Percentiles rank a stretch among this genome's conserved stretches.
phyloP scores from a whole-genome alignment of 2,113 vertebrate genomes.

The Mobula hypostoma region DNA sequence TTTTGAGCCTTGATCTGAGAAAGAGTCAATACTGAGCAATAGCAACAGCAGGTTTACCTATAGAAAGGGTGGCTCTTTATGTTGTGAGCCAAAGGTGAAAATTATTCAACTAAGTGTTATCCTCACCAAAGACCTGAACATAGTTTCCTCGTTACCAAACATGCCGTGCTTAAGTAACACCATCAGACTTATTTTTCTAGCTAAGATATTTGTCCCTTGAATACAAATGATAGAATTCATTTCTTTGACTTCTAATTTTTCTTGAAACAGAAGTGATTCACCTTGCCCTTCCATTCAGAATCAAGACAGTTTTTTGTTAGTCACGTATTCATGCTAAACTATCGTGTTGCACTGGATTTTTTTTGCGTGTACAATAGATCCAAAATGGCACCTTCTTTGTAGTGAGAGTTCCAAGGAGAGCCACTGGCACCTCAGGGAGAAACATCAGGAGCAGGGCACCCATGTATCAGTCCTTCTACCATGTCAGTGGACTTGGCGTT shows the following conservation, averaged over 20 bases:
- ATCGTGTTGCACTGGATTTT: background rate
- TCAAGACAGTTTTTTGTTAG: background rate
- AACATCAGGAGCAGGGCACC: no score
- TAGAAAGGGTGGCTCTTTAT: background rate
- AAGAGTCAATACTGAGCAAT: background rate
- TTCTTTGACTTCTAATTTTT: background rate
- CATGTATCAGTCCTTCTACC: no score
- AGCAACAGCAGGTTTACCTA: background rate
- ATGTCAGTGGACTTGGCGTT: no score
- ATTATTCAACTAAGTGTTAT: background rate
- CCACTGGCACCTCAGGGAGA: no score
- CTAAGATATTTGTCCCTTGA: background rate
- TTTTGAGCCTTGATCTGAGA: no score
- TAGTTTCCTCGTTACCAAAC: background rate
- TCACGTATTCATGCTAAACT: background rate
- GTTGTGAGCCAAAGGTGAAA: background rate
- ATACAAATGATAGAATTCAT: background rate
- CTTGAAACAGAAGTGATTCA: background rate
- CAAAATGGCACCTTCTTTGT: no score
- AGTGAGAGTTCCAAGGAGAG: no score
- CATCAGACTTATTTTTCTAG: background rate
- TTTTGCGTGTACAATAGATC: no score
- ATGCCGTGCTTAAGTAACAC: background rate
- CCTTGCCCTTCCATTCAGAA: background rate
- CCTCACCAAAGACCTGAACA: background rate